phyloP scores from a whole-genome alignment of 30 jellyfish, hydroid and myxozoan species.

The Aurelia aurita region DNA sequence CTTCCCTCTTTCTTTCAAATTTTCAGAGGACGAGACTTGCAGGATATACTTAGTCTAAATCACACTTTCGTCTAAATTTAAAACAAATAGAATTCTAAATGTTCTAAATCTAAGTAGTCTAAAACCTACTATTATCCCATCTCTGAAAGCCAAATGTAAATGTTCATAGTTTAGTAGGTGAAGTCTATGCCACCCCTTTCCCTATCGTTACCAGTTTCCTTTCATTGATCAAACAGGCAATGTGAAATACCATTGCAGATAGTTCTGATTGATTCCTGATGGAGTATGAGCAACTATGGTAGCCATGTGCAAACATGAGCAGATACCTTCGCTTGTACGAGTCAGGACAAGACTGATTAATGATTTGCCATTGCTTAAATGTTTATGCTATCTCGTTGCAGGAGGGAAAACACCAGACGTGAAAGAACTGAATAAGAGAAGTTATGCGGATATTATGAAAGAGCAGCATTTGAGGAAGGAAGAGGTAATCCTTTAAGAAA shows the following conservation, averaged over 20 bases:
- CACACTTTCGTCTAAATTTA: too few species aligned
- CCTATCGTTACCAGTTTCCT: too few species aligned
- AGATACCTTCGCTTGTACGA: slow-evolving; percentile 45
- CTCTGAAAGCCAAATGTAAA: too few species aligned
- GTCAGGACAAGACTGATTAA: neutral
- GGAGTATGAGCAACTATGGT: slow-evolving; percentile 42
- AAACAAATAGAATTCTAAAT: too few species aligned
- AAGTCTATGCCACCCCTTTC: too few species aligned
- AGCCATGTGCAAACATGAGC: slow-evolving; percentile 65
- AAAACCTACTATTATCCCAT: too few species aligned
- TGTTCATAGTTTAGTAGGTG: too few species aligned
- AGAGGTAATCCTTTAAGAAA: slow-evolving; percentile 45
- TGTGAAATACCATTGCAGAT: slow-evolving; percentile 56
- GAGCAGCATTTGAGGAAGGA: slow-evolving; percentile 87
- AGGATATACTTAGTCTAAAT: too few species aligned
- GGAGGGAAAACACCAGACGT: slow-evolving; percentile 99
- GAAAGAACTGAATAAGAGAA: slow-evolving; percentile 56
- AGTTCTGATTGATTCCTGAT: slow-evolving; percentile 1
- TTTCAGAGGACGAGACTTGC: too few species aligned
- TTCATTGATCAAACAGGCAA: neutral
- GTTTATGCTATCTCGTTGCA: slow-evolving; percentile 24
- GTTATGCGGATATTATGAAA: slow-evolving; percentile 85
- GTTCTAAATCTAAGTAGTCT: too few species aligned
- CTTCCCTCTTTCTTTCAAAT: too few species aligned
- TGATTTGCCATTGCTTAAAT: neutral